A percentile compares a stretch with the other conserved stretches of the same genome.
Evolutionary conservation across 64 coral and sea anemone species (phyloP).

Genomic region (Anthopleura sola): DNA sequence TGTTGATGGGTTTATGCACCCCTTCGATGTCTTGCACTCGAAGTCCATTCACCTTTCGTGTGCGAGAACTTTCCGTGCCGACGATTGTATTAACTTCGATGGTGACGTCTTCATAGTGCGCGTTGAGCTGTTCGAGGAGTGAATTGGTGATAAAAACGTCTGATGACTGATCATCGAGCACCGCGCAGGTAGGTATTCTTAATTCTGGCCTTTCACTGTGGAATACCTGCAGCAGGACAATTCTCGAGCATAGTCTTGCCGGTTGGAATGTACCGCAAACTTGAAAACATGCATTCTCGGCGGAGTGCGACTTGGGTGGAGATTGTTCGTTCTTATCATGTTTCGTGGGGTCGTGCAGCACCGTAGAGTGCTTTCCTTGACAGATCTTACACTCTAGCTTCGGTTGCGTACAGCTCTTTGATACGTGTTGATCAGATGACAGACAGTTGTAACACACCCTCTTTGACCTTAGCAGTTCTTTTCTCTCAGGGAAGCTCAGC

Average conservation of each 20-base stretch:
- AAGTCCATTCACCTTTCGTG: slow-evolving; percentile 40
- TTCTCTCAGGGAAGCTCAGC: slow-evolving; percentile 41
- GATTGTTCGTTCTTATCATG: background rate
- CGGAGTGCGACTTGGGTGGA: background rate
- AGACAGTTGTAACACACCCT: slow-evolving; percentile 51
- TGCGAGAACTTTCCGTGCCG: slow-evolving; percentile 19
- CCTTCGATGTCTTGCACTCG: slow-evolving; percentile 36
- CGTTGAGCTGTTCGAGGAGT: slow-evolving; percentile 21
- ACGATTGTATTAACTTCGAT: slow-evolving; percentile 45
- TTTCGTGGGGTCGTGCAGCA: slow-evolving; percentile 25
- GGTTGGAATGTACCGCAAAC: slow-evolving; percentile 22
- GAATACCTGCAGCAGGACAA: slow-evolving; percentile 47
- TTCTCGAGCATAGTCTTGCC: slow-evolving; percentile 30
- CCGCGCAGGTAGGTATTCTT: slow-evolving; percentile 51
- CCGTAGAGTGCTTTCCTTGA: slow-evolving; percentile 46
- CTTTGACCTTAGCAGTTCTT: slow-evolving; percentile 45
- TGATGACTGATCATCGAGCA: slow-evolving; percentile 59
- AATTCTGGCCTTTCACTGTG: slow-evolving; percentile 18
- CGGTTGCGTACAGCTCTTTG: slow-evolving; percentile 38
- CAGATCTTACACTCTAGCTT: slow-evolving; percentile 43
- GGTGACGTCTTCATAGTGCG: slow-evolving; percentile 9
- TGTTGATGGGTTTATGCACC: slow-evolving; percentile 18
- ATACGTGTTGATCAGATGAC: slow-evolving; percentile 16
- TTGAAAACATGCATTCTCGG: slow-evolving; percentile 37
- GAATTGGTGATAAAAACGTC: slow-evolving; percentile 47